A percentile compares a stretch with the other conserved stretches of the same genome.
These are phyloP conservation scores for Actias luna DNA, from an alignment of 2,888 invertebrate species.

Conservation along the genomic window DNA sequence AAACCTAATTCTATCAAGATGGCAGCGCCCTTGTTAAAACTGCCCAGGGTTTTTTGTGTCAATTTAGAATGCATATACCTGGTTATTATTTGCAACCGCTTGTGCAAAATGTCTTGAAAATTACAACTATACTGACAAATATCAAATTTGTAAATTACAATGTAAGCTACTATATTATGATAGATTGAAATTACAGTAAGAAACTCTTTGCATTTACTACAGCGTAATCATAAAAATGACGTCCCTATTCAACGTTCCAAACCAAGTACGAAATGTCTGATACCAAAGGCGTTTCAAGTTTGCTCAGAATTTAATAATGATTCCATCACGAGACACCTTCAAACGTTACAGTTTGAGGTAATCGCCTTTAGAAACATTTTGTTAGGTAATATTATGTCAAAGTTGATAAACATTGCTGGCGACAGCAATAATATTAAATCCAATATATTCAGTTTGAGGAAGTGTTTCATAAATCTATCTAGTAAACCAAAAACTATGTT, in stretches of 20 bases:
- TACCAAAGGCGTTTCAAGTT: neutral
- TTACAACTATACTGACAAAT: no score
- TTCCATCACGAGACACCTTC: neutral
- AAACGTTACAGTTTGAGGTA: neutral
- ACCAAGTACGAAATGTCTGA: neutral
- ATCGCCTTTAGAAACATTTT: neutral
- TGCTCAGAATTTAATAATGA: neutral
- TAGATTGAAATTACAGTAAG: no score
- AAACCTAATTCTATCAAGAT: no score
- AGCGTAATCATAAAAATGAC: no score
- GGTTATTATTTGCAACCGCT: no score
- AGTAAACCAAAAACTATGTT: neutral
- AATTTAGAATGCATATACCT: no score
- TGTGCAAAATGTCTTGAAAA: no score
- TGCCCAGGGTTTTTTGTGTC: no score
- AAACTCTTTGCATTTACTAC: no score
- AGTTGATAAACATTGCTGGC: neutral
- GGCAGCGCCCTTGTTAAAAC: no score
- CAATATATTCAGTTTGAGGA: neutral
- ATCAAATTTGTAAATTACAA: no score
- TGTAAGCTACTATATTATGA: no score
- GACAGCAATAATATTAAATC: neutral
- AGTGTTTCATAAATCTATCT: neutral
- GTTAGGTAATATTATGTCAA: constrained; percentile 1
- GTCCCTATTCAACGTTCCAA: neutral